Conservation (phyloP, 2,797 vertebrate genomes). For the Mastacembelus armatus region DNA sequence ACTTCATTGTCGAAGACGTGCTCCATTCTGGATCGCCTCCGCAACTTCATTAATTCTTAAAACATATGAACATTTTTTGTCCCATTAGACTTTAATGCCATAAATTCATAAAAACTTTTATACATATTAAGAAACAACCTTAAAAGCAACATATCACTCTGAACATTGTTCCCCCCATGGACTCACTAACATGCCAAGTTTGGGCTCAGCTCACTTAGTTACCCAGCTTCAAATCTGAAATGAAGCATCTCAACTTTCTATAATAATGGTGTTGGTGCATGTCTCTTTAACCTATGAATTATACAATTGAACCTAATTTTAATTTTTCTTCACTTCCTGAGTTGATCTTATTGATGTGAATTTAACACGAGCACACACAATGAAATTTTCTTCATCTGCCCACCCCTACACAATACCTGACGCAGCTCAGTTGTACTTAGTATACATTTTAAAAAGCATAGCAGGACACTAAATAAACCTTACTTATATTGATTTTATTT, state of each 20-base stretch:
- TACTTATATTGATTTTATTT: conserved; percentile 21
- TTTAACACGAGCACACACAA: conserved; percentile 26
- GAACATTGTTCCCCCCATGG: neutral
- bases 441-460: conserved; percentile 30
- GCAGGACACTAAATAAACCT: conserved; percentile 19
- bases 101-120: conserved; percentile 36
- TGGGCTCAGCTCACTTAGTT: neutral
- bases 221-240: conserved; percentile 12
- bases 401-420: conserved; percentile 2
- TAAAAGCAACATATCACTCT: conserved; percentile 16
- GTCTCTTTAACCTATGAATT: conserved; percentile 27
- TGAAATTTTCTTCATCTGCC: neutral
- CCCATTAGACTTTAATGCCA: conserved; percentile 30
- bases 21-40: neutral
- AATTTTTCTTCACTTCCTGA: conserved; percentile 73
- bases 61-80: conserved; percentile 10
- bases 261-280: conserved; percentile 6
- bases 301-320: conserved; percentile 16
- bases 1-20: conserved; percentile 26
- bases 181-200: neutral
- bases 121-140: conserved; percentile 7
- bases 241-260: conserved; percentile 8
- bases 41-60: conserved; percentile 6
- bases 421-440: neutral
- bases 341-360: conserved; percentile 67